phyloP scores from a whole-genome alignment of 2,888 invertebrate species.

The Zygothrica quintamaculata region DNA sequence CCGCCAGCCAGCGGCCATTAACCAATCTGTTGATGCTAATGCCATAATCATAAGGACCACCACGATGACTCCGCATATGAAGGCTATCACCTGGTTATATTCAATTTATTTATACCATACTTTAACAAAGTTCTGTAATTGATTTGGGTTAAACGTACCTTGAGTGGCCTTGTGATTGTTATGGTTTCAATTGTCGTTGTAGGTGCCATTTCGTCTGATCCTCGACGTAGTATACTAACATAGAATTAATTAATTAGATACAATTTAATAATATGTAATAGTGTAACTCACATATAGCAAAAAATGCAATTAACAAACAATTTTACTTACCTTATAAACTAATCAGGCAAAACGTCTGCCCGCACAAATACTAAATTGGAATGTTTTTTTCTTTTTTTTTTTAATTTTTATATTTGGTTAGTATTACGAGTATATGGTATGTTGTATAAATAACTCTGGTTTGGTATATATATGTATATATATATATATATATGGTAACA shows the following conservation, averaged over 20 bases:
- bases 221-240: conserved; percentile 81
- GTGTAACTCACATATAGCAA: too few species aligned
- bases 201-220: conserved; percentile 88
- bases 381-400: conserved; percentile 72
- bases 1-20: conserved; percentile 95
- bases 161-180: conserved; percentile 93
- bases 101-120: not conserved
- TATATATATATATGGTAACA: conserved; percentile 44
- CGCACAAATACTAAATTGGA: conserved; percentile 67
- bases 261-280: too few species aligned
- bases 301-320: too few species aligned
- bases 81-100: conserved; percentile 93
- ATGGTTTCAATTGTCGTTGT: conserved; percentile 96
- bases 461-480: conserved; percentile 41
- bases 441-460: conserved; percentile 57
- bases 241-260: conserved; percentile 1
- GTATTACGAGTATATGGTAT: conserved; percentile 47
- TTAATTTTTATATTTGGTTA: too few species aligned
- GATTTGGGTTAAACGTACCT: conserved; percentile 87
- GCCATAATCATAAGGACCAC: conserved; percentile 96
- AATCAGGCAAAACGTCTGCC: conserved; percentile 69
- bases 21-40: conserved; percentile 97
- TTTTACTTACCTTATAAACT: conserved; percentile 72
- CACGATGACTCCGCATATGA: conserved; percentile 97
- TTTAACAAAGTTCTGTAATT: too few species aligned